Conservation (phyloP, 2,888 invertebrate species). For the Catocala sponsa region DNA sequence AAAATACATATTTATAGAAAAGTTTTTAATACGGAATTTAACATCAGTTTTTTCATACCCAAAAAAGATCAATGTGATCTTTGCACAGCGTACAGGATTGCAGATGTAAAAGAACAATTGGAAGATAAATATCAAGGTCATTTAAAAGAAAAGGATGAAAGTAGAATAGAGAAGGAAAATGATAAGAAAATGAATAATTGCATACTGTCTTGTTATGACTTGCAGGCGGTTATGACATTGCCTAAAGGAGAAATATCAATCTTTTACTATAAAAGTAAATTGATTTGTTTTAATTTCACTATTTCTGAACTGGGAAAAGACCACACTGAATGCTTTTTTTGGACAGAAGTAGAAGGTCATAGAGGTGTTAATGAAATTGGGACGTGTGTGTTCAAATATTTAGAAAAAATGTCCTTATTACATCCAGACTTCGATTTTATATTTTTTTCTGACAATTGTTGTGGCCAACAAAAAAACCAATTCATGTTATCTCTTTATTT, state of each 20-base stretch:
- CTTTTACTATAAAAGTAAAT: constrained; percentile 35
- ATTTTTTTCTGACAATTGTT: constrained; percentile 7
- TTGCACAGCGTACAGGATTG: not conserved
- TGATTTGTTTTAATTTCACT: constrained; percentile 39
- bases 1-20: constrained; percentile 11
- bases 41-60: constrained; percentile 15
- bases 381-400: constrained; percentile 31
- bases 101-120: no score
- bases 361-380: constrained; percentile 43
- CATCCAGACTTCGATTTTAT: not conserved
- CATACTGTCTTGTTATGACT: constrained; percentile 31
- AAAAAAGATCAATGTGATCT: constrained; percentile 19
- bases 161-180: constrained; percentile 10
- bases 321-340: constrained; percentile 36
- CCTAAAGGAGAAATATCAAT: constrained; percentile 32
- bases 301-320: constrained; percentile 37
- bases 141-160: constrained; percentile 7
- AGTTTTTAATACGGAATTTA: constrained; percentile 11
- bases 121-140: no score
- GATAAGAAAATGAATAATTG: constrained; percentile 12
- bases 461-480: constrained; percentile 10
- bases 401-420: constrained; percentile 23
- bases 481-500: constrained; percentile 5
- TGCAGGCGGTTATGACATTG: constrained; percentile 37
- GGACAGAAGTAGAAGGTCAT: constrained; percentile 31